Conservation (phyloP, 2,888 invertebrate species). For the Auanema sp. region DNA sequence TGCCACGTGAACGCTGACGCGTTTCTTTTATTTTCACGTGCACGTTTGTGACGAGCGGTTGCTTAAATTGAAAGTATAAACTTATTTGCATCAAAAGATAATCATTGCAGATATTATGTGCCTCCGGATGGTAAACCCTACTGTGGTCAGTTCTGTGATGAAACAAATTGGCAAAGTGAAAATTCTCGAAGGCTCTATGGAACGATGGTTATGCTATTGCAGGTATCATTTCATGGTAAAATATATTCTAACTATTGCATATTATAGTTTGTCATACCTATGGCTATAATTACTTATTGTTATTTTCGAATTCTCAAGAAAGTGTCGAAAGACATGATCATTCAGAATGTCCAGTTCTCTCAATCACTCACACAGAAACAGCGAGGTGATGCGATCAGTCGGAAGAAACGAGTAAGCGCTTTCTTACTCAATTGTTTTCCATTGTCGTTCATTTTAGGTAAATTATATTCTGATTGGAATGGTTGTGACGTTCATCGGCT, state of each 20-base stretch:
- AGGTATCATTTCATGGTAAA: too few relatives aligned
- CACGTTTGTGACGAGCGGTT: too few relatives aligned
- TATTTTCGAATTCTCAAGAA: slow-evolving; percentile 61
- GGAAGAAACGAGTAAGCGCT: slow-evolving; percentile 42
- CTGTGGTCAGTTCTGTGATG: slow-evolving; percentile 68
- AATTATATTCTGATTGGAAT: slow-evolving; percentile 72
- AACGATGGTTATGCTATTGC: slow-evolving; percentile 59
- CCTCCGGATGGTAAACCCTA: slow-evolving; percentile 44
- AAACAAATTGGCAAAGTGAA: slow-evolving; percentile 78
- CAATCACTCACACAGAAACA: slow-evolving; percentile 58
- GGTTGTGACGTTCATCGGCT: slow-evolving; percentile 70
- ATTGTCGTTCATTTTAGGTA: slow-evolving; percentile 24
- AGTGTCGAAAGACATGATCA: slow-evolving; percentile 61
- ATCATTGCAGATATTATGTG: slow-evolving; percentile 27
- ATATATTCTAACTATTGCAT: slow-evolving; percentile 6
- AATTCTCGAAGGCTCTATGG: slow-evolving; percentile 79
- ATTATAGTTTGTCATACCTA: slow-evolving; percentile 60
- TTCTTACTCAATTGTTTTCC: not conserved
- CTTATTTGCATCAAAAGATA: not conserved
- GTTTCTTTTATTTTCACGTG: too few relatives aligned
- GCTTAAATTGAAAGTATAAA: not conserved
- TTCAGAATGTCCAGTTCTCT: slow-evolving; percentile 60
- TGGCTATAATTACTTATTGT: slow-evolving; percentile 62
- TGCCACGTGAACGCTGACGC: too few relatives aligned
- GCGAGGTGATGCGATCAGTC: slow-evolving; percentile 55